phyloP scores from a whole-genome alignment of 2,797 vertebrate genomes.

The Liasis olivaceus region DNA sequence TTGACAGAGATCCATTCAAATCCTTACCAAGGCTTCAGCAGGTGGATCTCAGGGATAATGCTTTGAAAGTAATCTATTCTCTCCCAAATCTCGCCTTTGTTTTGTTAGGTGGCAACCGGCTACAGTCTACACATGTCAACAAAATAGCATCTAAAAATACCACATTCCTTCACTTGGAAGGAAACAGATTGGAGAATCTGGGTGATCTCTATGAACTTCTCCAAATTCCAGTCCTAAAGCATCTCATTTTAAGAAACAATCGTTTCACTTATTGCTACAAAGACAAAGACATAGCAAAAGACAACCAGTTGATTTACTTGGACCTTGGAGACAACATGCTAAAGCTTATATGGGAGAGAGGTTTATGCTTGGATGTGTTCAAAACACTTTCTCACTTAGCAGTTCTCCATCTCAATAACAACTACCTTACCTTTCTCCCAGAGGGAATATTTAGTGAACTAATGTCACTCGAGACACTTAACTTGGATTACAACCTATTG shows the following conservation, averaged over 20 bases:
- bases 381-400: conserved; percentile 66
- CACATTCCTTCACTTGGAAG: conserved; percentile 68
- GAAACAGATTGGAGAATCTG: conserved; percentile 79
- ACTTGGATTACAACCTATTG: conserved; percentile 82
- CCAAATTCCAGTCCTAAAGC: conserved; percentile 58
- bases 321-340: conserved; percentile 77
- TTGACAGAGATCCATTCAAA: conserved; percentile 73
- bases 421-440: conserved; percentile 79
- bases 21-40: conserved; percentile 68
- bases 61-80: conserved; percentile 71
- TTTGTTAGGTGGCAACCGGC: conserved; percentile 77
- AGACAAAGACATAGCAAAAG: conserved; percentile 4
- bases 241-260: conserved; percentile 77
- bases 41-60: conserved; percentile 82
- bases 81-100: conserved; percentile 68
- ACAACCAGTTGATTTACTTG: conserved; percentile 69
- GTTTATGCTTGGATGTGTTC: conserved; percentile 75
- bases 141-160: conserved; percentile 16
- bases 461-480: conserved; percentile 72
- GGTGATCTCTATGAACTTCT: conserved; percentile 75
- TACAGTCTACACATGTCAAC: conserved; percentile 52
- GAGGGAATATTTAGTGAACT: conserved; percentile 78
- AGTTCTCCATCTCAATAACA: conserved; percentile 75
- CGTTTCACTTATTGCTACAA: conserved; percentile 72
- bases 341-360: conserved; percentile 74